Base-by-base conservation (phyloP, 1,140 invertebrate genomes). In the Vanessa atalanta region DNA sequence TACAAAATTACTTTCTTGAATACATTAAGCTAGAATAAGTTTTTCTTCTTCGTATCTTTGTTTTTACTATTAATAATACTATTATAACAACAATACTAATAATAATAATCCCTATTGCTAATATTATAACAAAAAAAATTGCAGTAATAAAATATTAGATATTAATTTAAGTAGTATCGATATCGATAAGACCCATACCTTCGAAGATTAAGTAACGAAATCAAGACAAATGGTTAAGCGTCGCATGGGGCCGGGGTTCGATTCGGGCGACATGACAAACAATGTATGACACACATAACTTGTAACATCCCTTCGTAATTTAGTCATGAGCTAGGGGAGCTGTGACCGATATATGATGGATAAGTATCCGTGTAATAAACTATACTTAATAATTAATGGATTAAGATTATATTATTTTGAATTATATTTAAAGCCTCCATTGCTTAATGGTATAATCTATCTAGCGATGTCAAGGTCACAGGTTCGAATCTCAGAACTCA, bases 261-360 rank as follows among this genome's bases (percentile, higher is more conserved):
- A 89, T 90, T 79, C 78, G 77, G 81, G 37, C 37, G 83, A 79
- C 88, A 89, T 92, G 90, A 91, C 89, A 92, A 92, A 92, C 88
- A 89, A 88, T 89, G 83, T 90, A 92, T 90, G 90, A 92, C 90
- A 90, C 75, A 89, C 88, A 90, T 92, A 92, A 91, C 87, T 85
- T 79, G 79, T 87, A 84, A 81, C 80, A 75, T 82, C 79, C 78
- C 82, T 85, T 83, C 79, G 71, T 90, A 81, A 89, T 85, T 90
- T 83, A 88, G 79, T 88, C 84, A 86, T 88, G 83, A 82, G 65
- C 26, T 48, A 68, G 68, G 80, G 81, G 79, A 75, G 64, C 47
- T 11, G 20, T 57, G 26, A 71, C 57, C 64, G 50, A 57, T 65
- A 66, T 47, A 64, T 50, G 65, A 73, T 26, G 15, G 65, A 72